phyloP scores from a whole-genome alignment of 2,113 vertebrate genomes.

The Castor canadensis region DNA sequence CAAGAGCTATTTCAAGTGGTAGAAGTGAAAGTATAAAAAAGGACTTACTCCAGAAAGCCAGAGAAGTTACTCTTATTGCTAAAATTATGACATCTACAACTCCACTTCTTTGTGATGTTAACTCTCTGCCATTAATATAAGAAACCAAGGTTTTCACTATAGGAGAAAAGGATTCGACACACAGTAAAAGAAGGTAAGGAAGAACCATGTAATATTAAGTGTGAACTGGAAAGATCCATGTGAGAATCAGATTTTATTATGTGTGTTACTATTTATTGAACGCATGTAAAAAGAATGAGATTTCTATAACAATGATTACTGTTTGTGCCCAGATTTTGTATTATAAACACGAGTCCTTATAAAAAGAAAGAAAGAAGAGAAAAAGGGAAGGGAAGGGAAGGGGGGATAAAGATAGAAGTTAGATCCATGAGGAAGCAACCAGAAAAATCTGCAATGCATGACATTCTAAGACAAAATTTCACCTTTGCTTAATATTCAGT shows the following conservation, averaged over 20 bases:
- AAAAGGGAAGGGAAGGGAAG: background rate
- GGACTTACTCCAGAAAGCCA: background rate
- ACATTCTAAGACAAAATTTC: constrained; percentile 7
- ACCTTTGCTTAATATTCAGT: no score
- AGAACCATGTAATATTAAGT: background rate
- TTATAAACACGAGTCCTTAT: background rate
- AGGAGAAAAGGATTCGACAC: background rate
- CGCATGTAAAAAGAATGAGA: background rate
- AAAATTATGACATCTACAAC: background rate
- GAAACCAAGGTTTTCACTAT: background rate
- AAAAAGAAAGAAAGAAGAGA: background rate
- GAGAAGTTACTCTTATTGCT: background rate
- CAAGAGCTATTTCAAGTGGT: background rate
- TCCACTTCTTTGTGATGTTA: background rate
- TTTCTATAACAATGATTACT: background rate
- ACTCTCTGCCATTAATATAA: background rate
- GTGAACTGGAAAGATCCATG: background rate
- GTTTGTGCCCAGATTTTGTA: background rate
- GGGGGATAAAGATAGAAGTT: background rate
- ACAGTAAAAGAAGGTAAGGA: background rate
- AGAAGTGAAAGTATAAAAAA: background rate
- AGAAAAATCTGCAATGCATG: background rate
- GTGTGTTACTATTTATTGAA: background rate
- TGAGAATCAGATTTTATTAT: background rate
- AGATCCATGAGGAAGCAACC: background rate